Base-by-base conservation (phyloP, 2,113 vertebrate genomes). In the Rhodinocichla rosea region DNA sequence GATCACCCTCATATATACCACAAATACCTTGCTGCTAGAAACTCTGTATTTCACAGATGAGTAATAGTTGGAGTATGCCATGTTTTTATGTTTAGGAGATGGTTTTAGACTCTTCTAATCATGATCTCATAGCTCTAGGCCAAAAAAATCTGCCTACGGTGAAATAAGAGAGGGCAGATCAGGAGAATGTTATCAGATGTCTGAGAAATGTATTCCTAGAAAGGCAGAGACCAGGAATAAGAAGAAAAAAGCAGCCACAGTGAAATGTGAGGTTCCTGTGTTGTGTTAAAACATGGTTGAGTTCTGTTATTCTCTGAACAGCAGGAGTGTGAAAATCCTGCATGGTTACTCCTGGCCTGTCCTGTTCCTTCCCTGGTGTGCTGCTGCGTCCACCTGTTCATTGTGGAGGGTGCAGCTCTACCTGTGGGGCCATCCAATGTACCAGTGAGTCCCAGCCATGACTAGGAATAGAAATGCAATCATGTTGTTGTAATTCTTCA, bases 341-440 rank as follows among this genome's bases (percentile, higher is more conserved):
- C 26, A 2, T 59, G 30, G 24, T 47, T 45, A 24, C 27, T 60
- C 32, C 35, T 24, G 60, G 33, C 35, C 52, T 81, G 81, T 67
- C 13, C n/a, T 28, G 4, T 53, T 82, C 50, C n/a, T 76, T n/a
- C 35, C 37, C 9, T 27, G 26, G 10, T 2, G 20, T 33, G 30
- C 13, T 11, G 28, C 1, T 0, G 10, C 59, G 42, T 16, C 64
- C 77, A 24, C 27, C 11, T 28, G 10, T 26, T 56, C 45, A 5
- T 14, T 12, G 2, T n/a, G 22, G 64, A 57, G 32, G 4, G 16
- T 55, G 17, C 37, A 49, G 10, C 71, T 83, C 35, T 60, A 2
- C 57, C n/a, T 9, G 1, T 2, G 0, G 30, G 50, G 69, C 33
- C 42, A 18, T 30, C 37, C 33, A 32, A 0, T 17, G 14, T 28